Evolutionary conservation across 2,888 invertebrate genomes (phyloP), one percentile per base, ranked within the genome.

Genomic region (Imbricaverruca yamaguchii): DNA sequence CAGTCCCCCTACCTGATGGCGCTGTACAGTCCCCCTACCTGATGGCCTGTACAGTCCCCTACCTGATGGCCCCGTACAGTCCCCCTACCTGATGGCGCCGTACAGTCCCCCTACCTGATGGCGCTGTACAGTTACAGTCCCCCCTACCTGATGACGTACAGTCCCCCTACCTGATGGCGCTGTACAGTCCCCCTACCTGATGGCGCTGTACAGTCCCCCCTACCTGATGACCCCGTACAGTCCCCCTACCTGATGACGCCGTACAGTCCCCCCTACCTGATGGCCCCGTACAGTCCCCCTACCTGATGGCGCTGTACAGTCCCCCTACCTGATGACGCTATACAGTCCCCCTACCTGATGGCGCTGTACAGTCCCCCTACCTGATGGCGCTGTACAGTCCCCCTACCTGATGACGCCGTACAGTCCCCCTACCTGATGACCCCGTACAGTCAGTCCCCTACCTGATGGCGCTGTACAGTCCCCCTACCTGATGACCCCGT

Each of bases 151-250:
- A n/a, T n/a, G n/a, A n/a, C n/a, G n/a, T n/a, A 4, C 39, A 39
- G 2, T 0, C 18, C 56, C n/a, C 23, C 15, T 8, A 82, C 78
- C 63, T 74, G 53, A 65, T 83, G 59, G 82, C 82, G 39, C 77
- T 78, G 65, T 81, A 74, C 63, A 82, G 80, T 0, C 18, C 56
- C n/a, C 23, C 15, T 8, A 82, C 78, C 63, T 74, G 53, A 65
- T 83, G 59, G 82, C 82, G 39, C 77, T 78, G 65, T 81, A 74
- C 63, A 82, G 80, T n/a, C n/a, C n/a, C n/a, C n/a, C n/a, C n/a
- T n/a, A n/a, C n/a, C n/a, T n/a, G n/a, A n/a, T n/a, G n/a, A n/a
- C n/a, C n/a, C n/a, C n/a, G n/a, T n/a, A 4, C 39, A 39, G 2
- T 0, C 18, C 56, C n/a, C 23, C 15, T 8, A 82, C 78, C 63